Evolutionary conservation across 2,888 invertebrate species (phyloP), one percentile per base, ranked within the genome.

Genomic region (Drosophila borborema): DNA sequence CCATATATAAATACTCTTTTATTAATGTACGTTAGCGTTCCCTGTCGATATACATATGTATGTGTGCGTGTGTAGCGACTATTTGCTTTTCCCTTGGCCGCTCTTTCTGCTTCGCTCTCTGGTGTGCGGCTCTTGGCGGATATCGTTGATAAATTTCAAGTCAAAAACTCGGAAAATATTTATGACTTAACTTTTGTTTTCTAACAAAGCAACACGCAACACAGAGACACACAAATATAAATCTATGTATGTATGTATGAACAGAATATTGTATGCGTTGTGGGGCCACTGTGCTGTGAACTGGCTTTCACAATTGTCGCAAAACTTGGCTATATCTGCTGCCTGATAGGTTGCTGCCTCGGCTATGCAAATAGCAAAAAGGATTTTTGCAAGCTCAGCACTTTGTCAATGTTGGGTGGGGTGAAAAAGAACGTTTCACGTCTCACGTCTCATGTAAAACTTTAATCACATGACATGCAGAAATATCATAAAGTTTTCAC

Each of bases 101-200:
- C 12, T 31, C 46, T 7, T 12, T 9, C 14, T 20, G 0, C 20
- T 1, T 16, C 1, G 16, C 7, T 49, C 20, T 14, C n/a, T 34
- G 5, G 6, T 23, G 67, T 72, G 68, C 67, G 71, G 65, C 78
- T 72, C 70, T 58, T 76, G 74, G 77, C 77, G 90, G 88, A 90
- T 87, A 87, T 87, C 90, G 90, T 88, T 87, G 87, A 87, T 90
- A 87, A 87, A 87, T 87, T 90, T 88, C 74, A 78, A 90, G 86
- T 90, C 86, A 83, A 83, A 86, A 90, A 83, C 81, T 88, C 80
- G 83, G 89, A 90, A 87, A 90, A 87, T 90, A 87, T 87, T 87
- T 87, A 87, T 87, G 87, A 84, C 90, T 88, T 88, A 88, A 90
- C 87, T 90, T 87, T 87, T 87, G 90, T 89, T 86, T 86, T 82